A percentile compares a stretch with the other conserved stretches of the same genome.
Evolutionary conservation across 2,888 invertebrate species (phyloP).

Genomic region (Agonopterix arenella): DNA sequence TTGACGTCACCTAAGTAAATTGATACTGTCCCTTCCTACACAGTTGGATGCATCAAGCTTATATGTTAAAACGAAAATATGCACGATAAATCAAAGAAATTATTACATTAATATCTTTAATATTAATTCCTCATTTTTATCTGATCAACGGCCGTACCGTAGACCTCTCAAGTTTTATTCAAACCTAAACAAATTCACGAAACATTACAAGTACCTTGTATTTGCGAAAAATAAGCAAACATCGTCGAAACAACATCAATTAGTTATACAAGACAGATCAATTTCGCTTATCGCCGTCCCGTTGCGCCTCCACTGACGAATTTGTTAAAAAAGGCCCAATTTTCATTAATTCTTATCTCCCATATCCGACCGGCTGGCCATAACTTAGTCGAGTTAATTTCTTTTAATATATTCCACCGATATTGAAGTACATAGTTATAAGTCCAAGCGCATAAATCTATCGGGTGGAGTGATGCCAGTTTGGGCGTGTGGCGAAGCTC

Average conservation of each 20-base stretch:
- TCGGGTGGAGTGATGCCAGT: conserved; percentile 62
- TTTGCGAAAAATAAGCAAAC: conserved; percentile 1
- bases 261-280: conserved; percentile 44
- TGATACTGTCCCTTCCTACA: too few relatives aligned
- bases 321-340: conserved; percentile 62
- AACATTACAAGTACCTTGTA: neutral
- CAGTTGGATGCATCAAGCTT: too few relatives aligned
- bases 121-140: neutral
- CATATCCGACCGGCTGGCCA: conserved; percentile 33
- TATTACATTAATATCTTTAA: too few relatives aligned
- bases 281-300: conserved; percentile 49
- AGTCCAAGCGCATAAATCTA: conserved; percentile 59
- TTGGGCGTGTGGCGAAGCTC: conserved; percentile 62
- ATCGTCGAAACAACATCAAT: conserved; percentile 15
- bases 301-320: conserved; percentile 39
- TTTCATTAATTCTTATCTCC: conserved; percentile 67
- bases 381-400: conserved; percentile 68
- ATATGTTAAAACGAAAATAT: too few relatives aligned
- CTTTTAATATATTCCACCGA: conserved; percentile 64
- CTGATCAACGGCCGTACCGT: neutral
- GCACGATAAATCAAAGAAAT: too few relatives aligned
- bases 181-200: too few relatives aligned
- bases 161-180: too few relatives aligned
- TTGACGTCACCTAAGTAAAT: too few relatives aligned
- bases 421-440: conserved; percentile 35